Percentiles rank a stretch among this genome's conserved stretches.
phyloP scores from a whole-genome alignment of 2,797 vertebrate species.

The Sebastes elongatus region DNA sequence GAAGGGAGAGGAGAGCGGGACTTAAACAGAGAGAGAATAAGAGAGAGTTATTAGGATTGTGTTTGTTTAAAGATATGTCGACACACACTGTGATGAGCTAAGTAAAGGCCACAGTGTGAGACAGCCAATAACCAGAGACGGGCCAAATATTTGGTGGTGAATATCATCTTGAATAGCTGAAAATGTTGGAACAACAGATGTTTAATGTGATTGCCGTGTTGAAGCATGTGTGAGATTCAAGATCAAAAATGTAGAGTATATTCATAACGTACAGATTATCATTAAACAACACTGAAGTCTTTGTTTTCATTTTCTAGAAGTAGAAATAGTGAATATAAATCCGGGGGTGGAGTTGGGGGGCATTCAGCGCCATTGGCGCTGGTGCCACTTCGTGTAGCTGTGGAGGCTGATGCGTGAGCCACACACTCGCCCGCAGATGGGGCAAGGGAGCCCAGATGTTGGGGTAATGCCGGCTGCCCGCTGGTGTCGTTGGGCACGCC shows the following conservation, averaged over 20 bases:
- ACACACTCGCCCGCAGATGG: too few species aligned
- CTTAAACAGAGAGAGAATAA: conserved; percentile 14
- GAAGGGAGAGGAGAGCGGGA: neutral
- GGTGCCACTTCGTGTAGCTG: too few species aligned
- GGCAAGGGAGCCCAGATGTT: too few species aligned
- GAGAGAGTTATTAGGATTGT: conserved; percentile 57
- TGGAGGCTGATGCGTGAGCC: too few species aligned
- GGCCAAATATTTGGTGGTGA: conserved; percentile 59
- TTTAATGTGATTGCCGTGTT: neutral
- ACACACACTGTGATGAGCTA: conserved; percentile 64
- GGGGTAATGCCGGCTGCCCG: too few species aligned
- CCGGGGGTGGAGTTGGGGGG: too few species aligned
- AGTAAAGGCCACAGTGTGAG: conserved; percentile 64
- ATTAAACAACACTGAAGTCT: neutral
- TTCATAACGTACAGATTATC: neutral
- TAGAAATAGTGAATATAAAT: neutral
- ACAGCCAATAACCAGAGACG: conserved; percentile 48
- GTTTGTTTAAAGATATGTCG: conserved; percentile 68
- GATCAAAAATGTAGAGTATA: neutral
- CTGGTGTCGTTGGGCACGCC: too few species aligned
- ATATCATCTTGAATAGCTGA: conserved; percentile 30
- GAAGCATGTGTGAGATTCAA: neutral
- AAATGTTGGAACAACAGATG: conserved; percentile 4
- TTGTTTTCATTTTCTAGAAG: neutral
- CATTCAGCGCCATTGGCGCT: too few species aligned